phyloP scores from a whole-genome alignment of 2,888 invertebrate species.

The Hirtodrosophila histrioides region DNA sequence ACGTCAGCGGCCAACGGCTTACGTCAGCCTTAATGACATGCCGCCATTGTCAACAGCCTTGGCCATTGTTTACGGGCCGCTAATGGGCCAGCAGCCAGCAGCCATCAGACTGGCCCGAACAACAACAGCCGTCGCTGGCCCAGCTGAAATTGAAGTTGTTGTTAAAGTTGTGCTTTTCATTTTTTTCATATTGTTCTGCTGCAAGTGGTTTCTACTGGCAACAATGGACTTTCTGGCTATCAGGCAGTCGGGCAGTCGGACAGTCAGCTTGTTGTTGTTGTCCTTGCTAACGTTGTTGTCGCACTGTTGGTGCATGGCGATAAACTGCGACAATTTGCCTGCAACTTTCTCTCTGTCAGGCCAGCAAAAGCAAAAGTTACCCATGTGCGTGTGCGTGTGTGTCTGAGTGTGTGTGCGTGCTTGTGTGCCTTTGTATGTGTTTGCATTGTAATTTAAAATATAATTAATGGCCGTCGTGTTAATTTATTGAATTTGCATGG shows the following conservation, averaged over 20 bases:
- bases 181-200: slow-evolving; percentile 49
- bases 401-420: slow-evolving; percentile 6
- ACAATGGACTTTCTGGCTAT: slow-evolving; percentile 42
- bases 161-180: slow-evolving; percentile 32
- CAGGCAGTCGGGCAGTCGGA: slow-evolving; percentile 7
- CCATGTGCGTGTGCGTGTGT: slow-evolving; percentile 2
- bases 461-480: slow-evolving; percentile 77
- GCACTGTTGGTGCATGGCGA: slow-evolving; percentile 63
- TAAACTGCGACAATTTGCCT: slow-evolving; percentile 81
- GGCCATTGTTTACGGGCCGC: slow-evolving; percentile 66
- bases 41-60: slow-evolving; percentile 72
- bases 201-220: slow-evolving; percentile 66
- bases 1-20: slow-evolving; percentile 62
- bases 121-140: background rate
- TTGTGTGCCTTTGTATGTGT: slow-evolving; percentile 27
- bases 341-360: slow-evolving; percentile 61
- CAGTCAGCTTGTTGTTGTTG: slow-evolving; percentile 30
- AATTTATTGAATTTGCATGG: slow-evolving; percentile 80
- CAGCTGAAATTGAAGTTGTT: slow-evolving; percentile 52
- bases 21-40: slow-evolving; percentile 67
- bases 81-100: slow-evolving; percentile 52
- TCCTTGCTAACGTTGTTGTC: slow-evolving; percentile 38
- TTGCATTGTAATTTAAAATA: slow-evolving; percentile 79
- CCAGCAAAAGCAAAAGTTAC: slow-evolving; percentile 32
- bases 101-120: slow-evolving; percentile 15